Evolutionary conservation across 2,888 invertebrate genomes (phyloP).

Genomic region (Limnephilus lunatus): DNA sequence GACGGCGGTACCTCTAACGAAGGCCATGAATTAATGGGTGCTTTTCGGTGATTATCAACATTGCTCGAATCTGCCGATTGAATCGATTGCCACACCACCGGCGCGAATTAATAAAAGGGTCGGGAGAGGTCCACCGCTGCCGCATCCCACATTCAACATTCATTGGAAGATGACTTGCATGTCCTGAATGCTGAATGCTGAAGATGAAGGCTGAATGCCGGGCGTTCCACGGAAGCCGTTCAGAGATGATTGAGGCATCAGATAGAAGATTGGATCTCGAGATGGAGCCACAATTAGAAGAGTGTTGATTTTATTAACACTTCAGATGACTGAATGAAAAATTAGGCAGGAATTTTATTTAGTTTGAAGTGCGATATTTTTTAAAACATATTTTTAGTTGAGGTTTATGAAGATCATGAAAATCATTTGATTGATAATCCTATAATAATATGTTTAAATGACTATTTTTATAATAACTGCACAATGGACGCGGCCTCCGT

Average conservation of each 20-base stretch:
- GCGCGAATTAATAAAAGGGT: slow-evolving; percentile 5
- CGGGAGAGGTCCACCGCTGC: not conserved
- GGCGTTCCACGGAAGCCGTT: slow-evolving; percentile 30
- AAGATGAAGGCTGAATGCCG: not conserved
- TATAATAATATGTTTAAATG: no score
- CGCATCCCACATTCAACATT: not conserved
- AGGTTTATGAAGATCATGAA: no score
- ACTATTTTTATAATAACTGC: no score
- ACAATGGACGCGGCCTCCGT: no score
- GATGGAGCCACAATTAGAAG: not conserved
- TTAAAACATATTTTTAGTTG: not conserved
- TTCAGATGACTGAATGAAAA: slow-evolving; percentile 9
- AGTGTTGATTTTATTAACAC: slow-evolving; percentile 50
- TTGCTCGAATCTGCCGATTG: not conserved
- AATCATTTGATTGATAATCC: no score
- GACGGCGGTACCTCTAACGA: not conserved
- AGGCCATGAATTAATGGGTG: not conserved
- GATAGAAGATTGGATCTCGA: slow-evolving; percentile 20
- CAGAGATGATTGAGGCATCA: slow-evolving; percentile 40
- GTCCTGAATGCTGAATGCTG: slow-evolving; percentile 30
- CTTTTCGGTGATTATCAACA: not conserved
- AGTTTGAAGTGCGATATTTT: not conserved
- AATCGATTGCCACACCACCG: slow-evolving; percentile 9
- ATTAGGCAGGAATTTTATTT: not conserved
- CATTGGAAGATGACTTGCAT: slow-evolving; percentile 44